A percentile compares a stretch with the other conserved stretches of the same genome.
These are phyloP conservation scores for Herpetotheres cachinnans DNA, from an alignment of 2,113 vertebrate species.

Conservation along the genomic window DNA sequence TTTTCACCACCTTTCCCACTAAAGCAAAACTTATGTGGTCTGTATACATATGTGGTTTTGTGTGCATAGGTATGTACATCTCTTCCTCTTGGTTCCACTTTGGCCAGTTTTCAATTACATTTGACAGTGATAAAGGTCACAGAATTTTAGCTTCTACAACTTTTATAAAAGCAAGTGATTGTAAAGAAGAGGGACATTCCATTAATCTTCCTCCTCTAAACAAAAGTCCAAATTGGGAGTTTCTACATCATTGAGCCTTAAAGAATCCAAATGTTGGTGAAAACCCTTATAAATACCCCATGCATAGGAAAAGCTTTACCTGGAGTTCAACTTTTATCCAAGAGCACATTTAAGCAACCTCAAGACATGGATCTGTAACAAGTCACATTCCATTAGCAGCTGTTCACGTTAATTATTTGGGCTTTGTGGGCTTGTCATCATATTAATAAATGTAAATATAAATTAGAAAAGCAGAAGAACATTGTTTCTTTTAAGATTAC, in stretches of 20 bases:
- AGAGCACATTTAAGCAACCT: neutral
- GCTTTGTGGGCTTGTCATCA: neutral
- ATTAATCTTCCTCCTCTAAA: neutral
- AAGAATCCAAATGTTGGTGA: neutral
- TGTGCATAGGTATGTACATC: neutral
- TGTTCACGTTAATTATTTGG: neutral
- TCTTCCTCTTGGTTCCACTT: neutral
- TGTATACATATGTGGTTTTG: neutral
- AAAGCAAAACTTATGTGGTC: neutral
- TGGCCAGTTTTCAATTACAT: neutral
- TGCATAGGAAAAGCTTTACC: neutral
- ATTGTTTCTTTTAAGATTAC: neutral
- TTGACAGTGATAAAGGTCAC: neutral
- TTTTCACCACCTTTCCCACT: neutral
- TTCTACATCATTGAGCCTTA: neutral
- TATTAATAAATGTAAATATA: neutral
- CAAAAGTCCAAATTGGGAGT: neutral
- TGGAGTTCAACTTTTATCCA: neutral
- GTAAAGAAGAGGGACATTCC: neutral
- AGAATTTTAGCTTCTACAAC: neutral
- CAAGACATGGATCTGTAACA: neutral
- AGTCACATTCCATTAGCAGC: neutral
- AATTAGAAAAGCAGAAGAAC: neutral
- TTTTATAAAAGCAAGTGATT: neutral
- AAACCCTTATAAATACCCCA: neutral